Conservation (phyloP, 2,113 vertebrate species). For the Lipotes vexillifer region DNA sequence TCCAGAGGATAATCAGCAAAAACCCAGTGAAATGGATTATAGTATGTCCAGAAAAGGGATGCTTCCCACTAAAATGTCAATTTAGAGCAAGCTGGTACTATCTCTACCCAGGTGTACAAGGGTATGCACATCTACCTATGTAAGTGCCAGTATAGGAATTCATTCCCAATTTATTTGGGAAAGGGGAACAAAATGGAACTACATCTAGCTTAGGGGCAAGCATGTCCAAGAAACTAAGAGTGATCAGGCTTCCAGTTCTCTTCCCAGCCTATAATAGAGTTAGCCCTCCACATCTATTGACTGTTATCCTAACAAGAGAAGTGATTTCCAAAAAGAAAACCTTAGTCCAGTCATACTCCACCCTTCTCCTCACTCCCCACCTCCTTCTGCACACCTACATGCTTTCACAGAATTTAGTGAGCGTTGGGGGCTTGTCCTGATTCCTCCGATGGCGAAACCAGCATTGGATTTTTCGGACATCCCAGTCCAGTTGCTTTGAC, state of each 20-base stretch:
- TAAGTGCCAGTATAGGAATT: neutral
- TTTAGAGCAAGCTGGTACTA: neutral
- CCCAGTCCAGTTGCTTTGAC: constrained; percentile 98
- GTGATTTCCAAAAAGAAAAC: constrained; percentile 18
- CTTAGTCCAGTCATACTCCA: neutral
- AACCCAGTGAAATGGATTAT: neutral
- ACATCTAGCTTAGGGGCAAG: neutral
- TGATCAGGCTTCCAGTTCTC: neutral
- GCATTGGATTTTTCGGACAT: constrained; percentile 93
- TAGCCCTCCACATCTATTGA: neutral
- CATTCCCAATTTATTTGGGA: constrained; percentile 10
- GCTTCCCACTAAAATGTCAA: neutral
- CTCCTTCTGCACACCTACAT: constrained; percentile 86
- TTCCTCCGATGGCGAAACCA: constrained; percentile 98
- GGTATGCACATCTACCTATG: neutral
- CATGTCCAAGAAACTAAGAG: neutral
- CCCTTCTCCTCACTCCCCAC: neutral
- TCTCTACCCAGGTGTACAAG: neutral
- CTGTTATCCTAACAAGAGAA: neutral
- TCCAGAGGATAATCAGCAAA: constrained; percentile 30
- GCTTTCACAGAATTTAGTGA: constrained; percentile 98
- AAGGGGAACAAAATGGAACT: constrained; percentile 20
- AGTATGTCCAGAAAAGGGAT: neutral
- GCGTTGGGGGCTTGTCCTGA: constrained; percentile 95
- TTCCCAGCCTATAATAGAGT: neutral